Percentiles rank a stretch among this genome's conserved stretches.
phyloP scores from a whole-genome alignment of 2,797 vertebrate species.

The Notolepis coatsorum region DNA sequence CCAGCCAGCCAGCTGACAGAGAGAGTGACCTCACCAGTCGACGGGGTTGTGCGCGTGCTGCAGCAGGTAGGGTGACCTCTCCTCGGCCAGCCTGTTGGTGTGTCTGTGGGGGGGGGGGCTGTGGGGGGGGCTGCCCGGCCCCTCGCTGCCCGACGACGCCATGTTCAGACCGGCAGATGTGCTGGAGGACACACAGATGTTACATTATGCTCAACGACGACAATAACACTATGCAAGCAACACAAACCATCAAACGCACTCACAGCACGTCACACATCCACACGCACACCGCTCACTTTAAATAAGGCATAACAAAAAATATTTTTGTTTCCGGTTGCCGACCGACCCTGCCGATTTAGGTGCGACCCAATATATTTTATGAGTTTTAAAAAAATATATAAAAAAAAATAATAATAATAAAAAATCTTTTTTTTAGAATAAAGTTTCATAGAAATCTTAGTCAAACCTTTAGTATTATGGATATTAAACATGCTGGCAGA shows the following conservation, averaged over 20 bases:
- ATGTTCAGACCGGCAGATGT: constrained; percentile 67
- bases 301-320: not conserved
- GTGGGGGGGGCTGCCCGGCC: constrained; percentile 15
- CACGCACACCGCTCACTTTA: too few relatives aligned
- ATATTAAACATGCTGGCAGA: too few relatives aligned
- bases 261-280: too few relatives aligned
- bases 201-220: not conserved
- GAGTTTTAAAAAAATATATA: too few relatives aligned
- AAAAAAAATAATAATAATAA: too few relatives aligned
- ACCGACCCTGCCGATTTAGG: too few relatives aligned
- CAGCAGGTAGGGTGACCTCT: constrained; percentile 92
- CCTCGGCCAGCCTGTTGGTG: constrained; percentile 86
- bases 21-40: constrained; percentile 96
- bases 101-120: constrained; percentile 49
- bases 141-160: constrained; percentile 73
- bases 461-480: too few relatives aligned
- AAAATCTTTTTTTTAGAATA: too few relatives aligned
- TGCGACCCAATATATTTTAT: too few relatives aligned
- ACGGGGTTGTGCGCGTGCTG: constrained; percentile 95
- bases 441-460: too few relatives aligned
- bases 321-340: not conserved
- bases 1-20: too few relatives aligned
- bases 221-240: not conserved
- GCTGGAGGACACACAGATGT: constrained; percentile 38
- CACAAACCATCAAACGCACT: too few relatives aligned